A percentile compares a stretch with the other conserved stretches of the same genome.
Evolutionary conservation across 2,888 invertebrate genomes (phyloP).

Genomic region (Siphlonurus alternatus): DNA sequence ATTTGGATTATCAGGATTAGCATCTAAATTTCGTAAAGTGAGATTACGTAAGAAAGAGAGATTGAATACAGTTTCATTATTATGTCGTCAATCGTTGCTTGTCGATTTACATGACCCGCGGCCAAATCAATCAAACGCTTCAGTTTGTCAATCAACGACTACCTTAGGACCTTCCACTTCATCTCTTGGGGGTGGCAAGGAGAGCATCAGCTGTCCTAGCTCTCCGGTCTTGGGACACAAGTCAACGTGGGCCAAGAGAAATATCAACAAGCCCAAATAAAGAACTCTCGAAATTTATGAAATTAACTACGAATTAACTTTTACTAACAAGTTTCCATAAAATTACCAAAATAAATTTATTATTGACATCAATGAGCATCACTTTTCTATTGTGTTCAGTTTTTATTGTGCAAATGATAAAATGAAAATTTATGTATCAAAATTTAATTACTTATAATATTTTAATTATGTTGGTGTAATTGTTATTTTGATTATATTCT

Average conservation of each 20-base stretch:
- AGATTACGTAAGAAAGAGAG: constrained; percentile 31
- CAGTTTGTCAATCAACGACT: not conserved
- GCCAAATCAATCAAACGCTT: not conserved
- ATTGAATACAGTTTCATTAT: constrained; percentile 44
- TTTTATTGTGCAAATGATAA: too few species aligned
- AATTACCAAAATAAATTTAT: too few species aligned
- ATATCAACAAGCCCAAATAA: too few species aligned
- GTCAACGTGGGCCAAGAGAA: not conserved
- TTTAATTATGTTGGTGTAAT: too few species aligned
- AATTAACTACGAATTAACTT: too few species aligned
- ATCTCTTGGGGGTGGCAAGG: not conserved
- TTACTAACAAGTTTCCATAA: too few species aligned
- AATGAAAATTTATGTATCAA: too few species aligned
- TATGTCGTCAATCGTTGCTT: constrained; percentile 58
- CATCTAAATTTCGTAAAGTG: constrained; percentile 40
- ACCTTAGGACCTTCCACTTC: not conserved
- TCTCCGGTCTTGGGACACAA: not conserved
- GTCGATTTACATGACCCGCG: constrained; percentile 32
- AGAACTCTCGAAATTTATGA: too few species aligned
- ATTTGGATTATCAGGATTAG: constrained; percentile 36
- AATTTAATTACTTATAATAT: too few species aligned
- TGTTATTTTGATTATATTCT: too few species aligned
- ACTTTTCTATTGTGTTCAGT: too few species aligned
- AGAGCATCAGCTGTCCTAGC: not conserved
- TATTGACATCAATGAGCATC: too few species aligned